phyloP scores from a whole-genome alignment of 2,113 vertebrate species.

The Uria aalge region DNA sequence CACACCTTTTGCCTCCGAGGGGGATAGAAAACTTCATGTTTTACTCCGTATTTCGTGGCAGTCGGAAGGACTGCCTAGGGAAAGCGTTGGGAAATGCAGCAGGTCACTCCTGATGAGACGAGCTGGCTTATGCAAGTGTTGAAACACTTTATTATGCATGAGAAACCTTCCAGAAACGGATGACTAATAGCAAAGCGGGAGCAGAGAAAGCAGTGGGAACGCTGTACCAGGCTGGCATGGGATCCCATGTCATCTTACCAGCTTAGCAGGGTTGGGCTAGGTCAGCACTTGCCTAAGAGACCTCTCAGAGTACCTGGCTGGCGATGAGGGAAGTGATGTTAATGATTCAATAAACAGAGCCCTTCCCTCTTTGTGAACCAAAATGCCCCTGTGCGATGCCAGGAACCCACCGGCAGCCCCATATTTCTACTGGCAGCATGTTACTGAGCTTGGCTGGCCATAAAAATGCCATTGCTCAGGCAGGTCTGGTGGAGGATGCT shows the following conservation, averaged over 20 bases:
- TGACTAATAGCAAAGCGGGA: conserved; percentile 53
- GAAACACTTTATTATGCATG: conserved; percentile 59
- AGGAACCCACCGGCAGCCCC: neutral
- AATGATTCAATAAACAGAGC: conserved; percentile 61
- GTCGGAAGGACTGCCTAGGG: conserved; percentile 51
- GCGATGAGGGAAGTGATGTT: conserved; percentile 51
- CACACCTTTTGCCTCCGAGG: conserved; percentile 63
- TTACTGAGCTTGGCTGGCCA: neutral
- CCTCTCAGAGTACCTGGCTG: conserved; percentile 48
- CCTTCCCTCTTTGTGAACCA: conserved; percentile 44
- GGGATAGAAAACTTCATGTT: conserved; percentile 49
- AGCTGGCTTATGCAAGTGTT: conserved; percentile 37
- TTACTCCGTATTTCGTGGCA: neutral
- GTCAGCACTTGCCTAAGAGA: conserved; percentile 66
- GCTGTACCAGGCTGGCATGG: conserved; percentile 27
- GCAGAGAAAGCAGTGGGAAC: conserved; percentile 57
- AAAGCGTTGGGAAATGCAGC: conserved; percentile 39
- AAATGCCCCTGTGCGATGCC: neutral
- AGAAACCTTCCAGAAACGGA: conserved; percentile 62
- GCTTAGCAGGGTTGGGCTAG: conserved; percentile 65
- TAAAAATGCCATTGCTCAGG: neutral
- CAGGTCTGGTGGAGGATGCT: neutral
- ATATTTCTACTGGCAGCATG: neutral
- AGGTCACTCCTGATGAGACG: conserved; percentile 48
- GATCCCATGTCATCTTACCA: conserved; percentile 55